phyloP scores from a whole-genome alignment of 2,797 vertebrate species.

The Peromyscus aztecus region DNA sequence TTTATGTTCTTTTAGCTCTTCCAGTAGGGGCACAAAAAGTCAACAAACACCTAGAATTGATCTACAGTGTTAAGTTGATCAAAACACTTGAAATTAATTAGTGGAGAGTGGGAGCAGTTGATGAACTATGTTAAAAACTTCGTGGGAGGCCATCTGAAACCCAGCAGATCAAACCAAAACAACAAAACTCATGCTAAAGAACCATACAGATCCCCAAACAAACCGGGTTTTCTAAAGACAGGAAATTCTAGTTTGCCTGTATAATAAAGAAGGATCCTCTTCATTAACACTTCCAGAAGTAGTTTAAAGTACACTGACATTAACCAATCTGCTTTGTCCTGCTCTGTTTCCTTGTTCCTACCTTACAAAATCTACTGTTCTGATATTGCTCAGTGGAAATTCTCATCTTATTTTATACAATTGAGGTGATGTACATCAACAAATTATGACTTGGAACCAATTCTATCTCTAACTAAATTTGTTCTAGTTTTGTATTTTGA shows the following conservation, averaged over 20 bases:
- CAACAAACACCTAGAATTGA: not conserved
- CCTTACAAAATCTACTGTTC: not conserved
- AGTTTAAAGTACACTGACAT: not conserved
- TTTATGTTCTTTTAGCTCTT: not conserved
- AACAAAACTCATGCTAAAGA: not conserved
- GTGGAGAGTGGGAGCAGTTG: not conserved
- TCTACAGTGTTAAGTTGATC: not conserved
- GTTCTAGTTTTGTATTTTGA: not conserved
- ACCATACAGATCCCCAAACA: not conserved
- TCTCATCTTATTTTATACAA: not conserved
- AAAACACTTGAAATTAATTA: not conserved
- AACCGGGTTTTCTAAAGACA: not conserved
- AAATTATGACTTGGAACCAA: not conserved
- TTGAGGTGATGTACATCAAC: not conserved
- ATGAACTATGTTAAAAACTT: not conserved
- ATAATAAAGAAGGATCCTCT: not conserved
- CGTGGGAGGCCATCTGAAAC: not conserved
- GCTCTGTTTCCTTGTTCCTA: not conserved
- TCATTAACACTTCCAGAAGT: not conserved
- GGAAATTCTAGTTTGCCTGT: not conserved
- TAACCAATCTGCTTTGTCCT: not conserved
- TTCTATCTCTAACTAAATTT: not conserved
- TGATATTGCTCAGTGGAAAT: not conserved
- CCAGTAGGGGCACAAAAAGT: not conserved
- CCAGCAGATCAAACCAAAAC: not conserved